Percentiles rank a stretch among this genome's conserved stretches.
phyloP scores from a whole-genome alignment of 2,888 invertebrate species.

The Antheraea yamamai region DNA sequence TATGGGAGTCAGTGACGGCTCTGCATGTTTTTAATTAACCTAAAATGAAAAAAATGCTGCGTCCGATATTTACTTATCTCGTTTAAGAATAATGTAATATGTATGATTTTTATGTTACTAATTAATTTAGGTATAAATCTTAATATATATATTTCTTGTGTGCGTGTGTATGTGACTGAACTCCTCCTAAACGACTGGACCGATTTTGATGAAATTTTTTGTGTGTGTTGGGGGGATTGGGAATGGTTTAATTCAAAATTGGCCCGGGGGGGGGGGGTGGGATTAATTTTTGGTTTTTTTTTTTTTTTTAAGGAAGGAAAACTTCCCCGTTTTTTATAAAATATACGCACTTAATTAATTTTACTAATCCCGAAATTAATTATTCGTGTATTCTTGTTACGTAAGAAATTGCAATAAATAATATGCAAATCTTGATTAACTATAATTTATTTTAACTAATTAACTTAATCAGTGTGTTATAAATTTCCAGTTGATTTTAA shows the following conservation, averaged over 20 bases:
- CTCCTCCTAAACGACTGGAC: too few species aligned
- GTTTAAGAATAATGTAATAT: slow-evolving; percentile 27
- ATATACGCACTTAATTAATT: background rate
- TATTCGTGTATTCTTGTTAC: background rate
- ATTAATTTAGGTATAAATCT: background rate
- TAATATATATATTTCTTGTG: too few species aligned
- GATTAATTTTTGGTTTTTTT: too few species aligned
- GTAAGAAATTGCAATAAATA: background rate
- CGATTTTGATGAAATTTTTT: too few species aligned
- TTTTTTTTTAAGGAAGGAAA: too few species aligned
- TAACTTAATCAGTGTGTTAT: slow-evolving; percentile 19
- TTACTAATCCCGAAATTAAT: background rate
- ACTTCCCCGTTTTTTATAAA: too few species aligned
- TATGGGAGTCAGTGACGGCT: slow-evolving; percentile 49
- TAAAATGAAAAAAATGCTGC: slow-evolving; percentile 72
- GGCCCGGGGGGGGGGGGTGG: too few species aligned
- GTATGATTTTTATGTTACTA: slow-evolving; percentile 28
- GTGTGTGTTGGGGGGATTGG: too few species aligned
- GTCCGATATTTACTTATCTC: slow-evolving; percentile 46
- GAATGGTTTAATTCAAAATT: too few species aligned
- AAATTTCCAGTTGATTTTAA: slow-evolving; percentile 17
- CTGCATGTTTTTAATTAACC: slow-evolving; percentile 71
- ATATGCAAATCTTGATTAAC: slow-evolving; percentile 4
- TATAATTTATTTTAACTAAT: slow-evolving; percentile 17
- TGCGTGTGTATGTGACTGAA: too few species aligned